These are phyloP conservation scores for Neogobius melanostomus DNA, from an alignment of 2,113 vertebrate species.

Conservation along the genomic window DNA sequence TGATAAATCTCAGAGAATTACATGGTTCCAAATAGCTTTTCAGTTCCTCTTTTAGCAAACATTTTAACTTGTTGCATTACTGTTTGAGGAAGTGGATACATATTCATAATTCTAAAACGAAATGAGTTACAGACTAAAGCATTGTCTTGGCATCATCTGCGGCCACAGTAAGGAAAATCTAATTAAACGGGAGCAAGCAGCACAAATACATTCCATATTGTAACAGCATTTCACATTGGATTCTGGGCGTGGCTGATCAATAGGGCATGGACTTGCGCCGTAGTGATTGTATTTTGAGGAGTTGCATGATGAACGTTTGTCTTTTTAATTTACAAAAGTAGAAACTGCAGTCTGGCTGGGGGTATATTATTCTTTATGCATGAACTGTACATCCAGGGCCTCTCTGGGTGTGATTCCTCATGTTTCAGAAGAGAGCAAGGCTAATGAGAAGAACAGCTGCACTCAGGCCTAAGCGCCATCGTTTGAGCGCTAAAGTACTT, in stretches of 20 bases:
- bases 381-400: background rate
- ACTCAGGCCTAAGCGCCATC: conserved; percentile 10
- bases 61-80: background rate
- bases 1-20: background rate
- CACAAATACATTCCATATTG: background rate
- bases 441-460: conserved; percentile 22
- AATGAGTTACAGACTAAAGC: background rate
- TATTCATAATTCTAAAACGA: background rate
- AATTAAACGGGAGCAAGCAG: background rate
- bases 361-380: background rate
- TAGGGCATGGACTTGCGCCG: background rate
- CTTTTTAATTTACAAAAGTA: background rate
- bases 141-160: background rate
- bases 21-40: too few relatives aligned
- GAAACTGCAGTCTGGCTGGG: background rate
- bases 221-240: conserved; percentile 1
- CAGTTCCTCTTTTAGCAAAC: background rate
- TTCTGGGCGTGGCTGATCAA: conserved; percentile 1
- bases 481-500: conserved; percentile 8
- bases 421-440: conserved; percentile 2
- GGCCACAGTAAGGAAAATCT: background rate
- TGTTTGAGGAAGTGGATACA: background rate
- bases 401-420: conserved; percentile 5
- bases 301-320: background rate
- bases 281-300: background rate